Conservation (phyloP, 2,888 invertebrate genomes). For the Campoletis raptor region DNA sequence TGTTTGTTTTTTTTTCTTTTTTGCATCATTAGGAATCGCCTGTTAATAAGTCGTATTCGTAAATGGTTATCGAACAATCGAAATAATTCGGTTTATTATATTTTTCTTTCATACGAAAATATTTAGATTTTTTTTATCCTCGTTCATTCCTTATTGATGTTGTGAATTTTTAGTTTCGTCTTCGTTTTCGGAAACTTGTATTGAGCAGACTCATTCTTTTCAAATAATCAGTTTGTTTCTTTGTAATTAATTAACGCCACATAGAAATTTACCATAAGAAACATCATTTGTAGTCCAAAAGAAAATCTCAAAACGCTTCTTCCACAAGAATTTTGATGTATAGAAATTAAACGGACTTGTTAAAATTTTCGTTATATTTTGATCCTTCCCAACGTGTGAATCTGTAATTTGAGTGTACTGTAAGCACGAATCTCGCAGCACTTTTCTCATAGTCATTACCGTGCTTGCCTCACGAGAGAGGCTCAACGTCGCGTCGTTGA, state of each 20-base stretch:
- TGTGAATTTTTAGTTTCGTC: background rate
- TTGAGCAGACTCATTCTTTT: background rate
- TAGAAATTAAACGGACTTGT: conserved; percentile 28
- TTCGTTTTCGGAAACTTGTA: background rate
- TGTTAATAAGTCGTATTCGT: conserved; percentile 7
- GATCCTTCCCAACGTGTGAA: conserved; percentile 58
- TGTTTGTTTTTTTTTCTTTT: background rate
- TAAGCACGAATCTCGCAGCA: conserved; percentile 36
- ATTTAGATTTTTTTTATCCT: background rate
- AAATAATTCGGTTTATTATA: background rate
- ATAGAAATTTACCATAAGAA: background rate
- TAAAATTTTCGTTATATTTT: conserved; percentile 42
- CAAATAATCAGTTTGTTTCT: background rate
- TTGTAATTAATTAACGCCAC: background rate
- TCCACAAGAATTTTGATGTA: background rate
- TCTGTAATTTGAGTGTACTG: conserved; percentile 58
- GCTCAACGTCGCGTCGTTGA: conserved; percentile 39
- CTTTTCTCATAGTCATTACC: conserved; percentile 68
- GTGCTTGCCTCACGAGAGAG: conserved; percentile 31
- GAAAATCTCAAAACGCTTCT: background rate
- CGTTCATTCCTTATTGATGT: background rate
- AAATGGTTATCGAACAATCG: background rate
- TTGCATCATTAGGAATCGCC: conserved; percentile 23
- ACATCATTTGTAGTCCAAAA: background rate
- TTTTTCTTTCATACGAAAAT: background rate